Base-by-base conservation (phyloP, 2,797 vertebrate genomes). In the Jordanella pulchra region DNA sequence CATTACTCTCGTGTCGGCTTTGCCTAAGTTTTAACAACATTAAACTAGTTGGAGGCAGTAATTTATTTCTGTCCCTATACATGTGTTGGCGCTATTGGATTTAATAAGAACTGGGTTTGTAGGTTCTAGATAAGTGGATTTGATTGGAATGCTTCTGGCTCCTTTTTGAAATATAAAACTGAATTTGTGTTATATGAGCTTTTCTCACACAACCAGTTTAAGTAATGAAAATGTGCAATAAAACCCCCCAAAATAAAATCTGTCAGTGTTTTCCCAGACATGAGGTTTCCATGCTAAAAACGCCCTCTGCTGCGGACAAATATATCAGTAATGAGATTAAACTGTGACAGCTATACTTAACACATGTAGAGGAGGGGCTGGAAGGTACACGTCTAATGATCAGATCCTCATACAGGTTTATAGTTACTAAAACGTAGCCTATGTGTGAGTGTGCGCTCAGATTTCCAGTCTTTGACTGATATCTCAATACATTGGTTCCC, bases 401-500 rank as follows among this genome's bases (percentile, higher is more conserved):
- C 10, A 60, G 21, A 39, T 67, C 53, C 35, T 66, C 68, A 5
- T 50, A 45, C 3, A 15, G 47, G 21, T 74, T 75, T 64, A 53
- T 9, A 39, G 25, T 72, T 74, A 42, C 28, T 0, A 3, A 47
- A 11, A 42, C 64, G 11, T 39, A 47, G 30, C 0, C 7, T 35
- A 21, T 23, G 15, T 64, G 23, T 73, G 13, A 48, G 65, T 7
- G 1, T 67, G 17, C 68, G 66, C 83, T 68, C 35, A 42, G 50
- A 60, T 77, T 78, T 80, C 56, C 71, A 50, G 58, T 71, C 45
- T 30, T 64, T 50, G 58, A 65, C 72, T 81, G 39, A 66, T 65
- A 51, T 64, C 67, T 39, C 54, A 73, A 21, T 76, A 72, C 60
- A 69, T 60, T 71, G 71, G 58, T 77, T 82, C 64, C 65, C 67